Base-by-base conservation (phyloP, 2,113 vertebrate genomes). In the Litocranius walleri region DNA sequence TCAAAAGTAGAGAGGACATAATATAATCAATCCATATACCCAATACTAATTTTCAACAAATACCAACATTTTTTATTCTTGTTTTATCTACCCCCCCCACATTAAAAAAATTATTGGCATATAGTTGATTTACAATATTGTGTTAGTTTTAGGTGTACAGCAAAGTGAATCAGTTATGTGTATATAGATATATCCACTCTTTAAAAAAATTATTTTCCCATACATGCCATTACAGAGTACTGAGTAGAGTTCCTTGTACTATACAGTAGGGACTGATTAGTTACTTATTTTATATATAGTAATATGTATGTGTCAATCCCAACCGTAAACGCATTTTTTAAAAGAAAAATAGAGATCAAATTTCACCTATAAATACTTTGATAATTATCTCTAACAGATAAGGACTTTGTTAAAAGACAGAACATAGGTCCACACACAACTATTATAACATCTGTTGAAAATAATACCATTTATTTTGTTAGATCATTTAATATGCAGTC, bases 351-450 rank as follows among this genome's bases (percentile, higher is more conserved):
- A 78, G 54, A 85, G 77, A 40, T 40, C 27, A 59, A 57, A 36
- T 48, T 90, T 89, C n/a, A 88, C 30, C 59, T 57, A 15, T n/a
- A 88, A 83, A 92, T 59, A 83, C 52, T 92, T 83, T 77, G 89
- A 19, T 85, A 90, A 93, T 57, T 85, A 64, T 54, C 45, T 90
- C 91, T 85, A 36, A 64, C 19, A 78, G 78, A 52, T 59, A 90
- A 67, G 43, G 57, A 57, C 59, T 86, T 80, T 59, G 59, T 59
- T 82, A 50, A 67, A 62, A 56, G n/a, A 64, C 30, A 33, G 62
- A 43, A 91, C 45, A 30, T 30, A 67, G 71, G 36, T 57, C 89
- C 16, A 52, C 77, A 45, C 11, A 52, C 27, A 61, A 45, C 29
- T n/a, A 36, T 91, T 43, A 64, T 25, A 6, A 84, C 45, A 45